Base-by-base conservation (phyloP, 2,113 vertebrate genomes). In the Callocephalon fimbriatum region DNA sequence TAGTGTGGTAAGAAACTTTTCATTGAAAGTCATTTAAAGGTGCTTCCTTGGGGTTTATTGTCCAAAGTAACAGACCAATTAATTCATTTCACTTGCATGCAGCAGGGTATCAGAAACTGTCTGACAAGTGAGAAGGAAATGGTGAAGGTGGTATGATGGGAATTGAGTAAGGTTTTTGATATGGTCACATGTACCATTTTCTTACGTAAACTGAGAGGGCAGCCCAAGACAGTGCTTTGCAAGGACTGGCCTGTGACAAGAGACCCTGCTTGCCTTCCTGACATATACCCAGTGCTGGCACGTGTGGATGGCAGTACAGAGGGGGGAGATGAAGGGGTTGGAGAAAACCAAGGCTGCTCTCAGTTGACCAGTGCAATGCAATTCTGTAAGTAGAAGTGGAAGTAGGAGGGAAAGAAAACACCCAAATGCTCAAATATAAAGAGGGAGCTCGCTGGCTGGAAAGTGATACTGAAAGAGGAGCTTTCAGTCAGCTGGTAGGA, bases 241-340 rank as follows among this genome's bases (percentile, higher is more conserved):
- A 4, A 4, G n/a, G 25, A 13, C 53, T 91, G 54, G 22, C 44
- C 32, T 0, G 0, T 66, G 68, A 51, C 70, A 26, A 4, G 38
- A 12, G 35, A 10, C 51, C 29, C 59, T 16, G 29, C 38, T 38
- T 45, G 14, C 42, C 31, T 45, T 38, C 6, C 1, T 1, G 11
- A 37, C 40, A 16, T 7, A 12, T 8, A 12, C 11, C 4, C 2
- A 4, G 32, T 45, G 50, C 15, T 2, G 5, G 35, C 0, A 0
- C 4, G 2, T 5, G 27, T 5, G 51, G 47, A n/a, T 26, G 29
- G 17, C 7, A 6, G 15, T n/a, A 38, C 3, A 0, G 2, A 6
- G 29, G 8, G 12, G 42, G 44, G 32, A 65, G 31, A 12, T 22
- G 12, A 45, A 59, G 27, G 4, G 20, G 1, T 6, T 66, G 50